Evolutionary conservation across 2,797 vertebrate genomes (phyloP), one percentile per base, ranked within the genome.

Genomic region (Chromis chromis): DNA sequence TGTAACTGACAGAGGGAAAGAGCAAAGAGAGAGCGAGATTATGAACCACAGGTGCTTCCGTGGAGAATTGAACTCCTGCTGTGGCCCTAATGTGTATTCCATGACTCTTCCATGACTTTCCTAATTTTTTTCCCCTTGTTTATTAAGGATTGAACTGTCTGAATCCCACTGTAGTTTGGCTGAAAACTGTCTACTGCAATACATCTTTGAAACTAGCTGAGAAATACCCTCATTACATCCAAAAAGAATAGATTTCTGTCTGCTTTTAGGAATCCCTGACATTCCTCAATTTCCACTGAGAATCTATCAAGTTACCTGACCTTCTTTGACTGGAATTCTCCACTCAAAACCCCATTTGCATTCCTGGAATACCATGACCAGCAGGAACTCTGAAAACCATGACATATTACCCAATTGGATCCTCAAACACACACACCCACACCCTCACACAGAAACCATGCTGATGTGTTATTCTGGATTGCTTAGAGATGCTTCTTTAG

Each of bases 331-430:
- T 77, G 88, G 79, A 75, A 80, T 74, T 19, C 65, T 59, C 58
- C 1, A 4, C 62, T 67, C 24, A 39, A 58, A 86, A 74, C 62
- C 74, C 42, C 57, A 74, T 49, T 44, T 65, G 74, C 88, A 92
- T 93, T 91, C 90, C 91, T 74, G 56, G 59, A 63, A 92, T 92
- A 90, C 90, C 88, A 71, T 9, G 24, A 85, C 13, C 76, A 25
- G 77, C 22, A 63, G 78, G 65, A 85, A 56, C 57, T 73, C 76
- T 74, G 28, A 85, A 86, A 87, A 70, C 76, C n/a, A 54, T 71
- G 81, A 85, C 83, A 85, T 56, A 78, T 85, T 55, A 76, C 70
- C 85, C 76, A 76, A 46, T 61, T 78, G 83, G 82, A 80, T 46
- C 58, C 69, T 56, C 8, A 50, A 11, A 56, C n/a, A 1, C 33